Conservation (phyloP, 2,113 vertebrate species). For the Ranitomeya variabilis region DNA sequence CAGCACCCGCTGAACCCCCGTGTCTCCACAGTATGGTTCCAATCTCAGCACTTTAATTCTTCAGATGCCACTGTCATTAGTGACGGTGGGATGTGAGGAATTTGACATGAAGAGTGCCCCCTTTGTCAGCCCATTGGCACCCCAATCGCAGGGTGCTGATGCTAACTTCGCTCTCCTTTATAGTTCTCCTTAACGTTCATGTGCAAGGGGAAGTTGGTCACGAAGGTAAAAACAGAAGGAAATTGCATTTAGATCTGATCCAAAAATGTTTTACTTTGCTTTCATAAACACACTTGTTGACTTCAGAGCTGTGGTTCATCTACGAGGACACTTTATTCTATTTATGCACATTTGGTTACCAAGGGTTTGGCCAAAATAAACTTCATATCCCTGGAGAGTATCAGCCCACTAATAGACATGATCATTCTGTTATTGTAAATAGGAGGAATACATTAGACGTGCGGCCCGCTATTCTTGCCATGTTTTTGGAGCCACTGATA, state of each 20-base stretch:
- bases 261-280: neutral
- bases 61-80: too few species aligned
- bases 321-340: slow-evolving; percentile 22
- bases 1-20: too few species aligned
- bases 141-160: too few species aligned
- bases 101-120: too few species aligned
- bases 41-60: too few species aligned
- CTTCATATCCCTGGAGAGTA: neutral
- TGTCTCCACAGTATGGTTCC: too few species aligned
- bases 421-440: slow-evolving; percentile 15
- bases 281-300: slow-evolving; percentile 26
- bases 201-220: neutral
- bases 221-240: too few species aligned
- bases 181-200: neutral
- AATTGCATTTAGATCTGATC: neutral
- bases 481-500: neutral
- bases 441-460: slow-evolving; percentile 2
- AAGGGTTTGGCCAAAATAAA: slow-evolving; percentile 22
- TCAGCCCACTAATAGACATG: neutral
- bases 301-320: slow-evolving; percentile 11
- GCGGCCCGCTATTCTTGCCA: neutral
- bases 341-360: slow-evolving; percentile 13
- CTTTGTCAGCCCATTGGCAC: too few species aligned
- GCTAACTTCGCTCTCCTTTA: neutral
- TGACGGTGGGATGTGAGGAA: too few species aligned